phyloP scores from a whole-genome alignment of 2,888 invertebrate genomes.

The Tipula unca region DNA sequence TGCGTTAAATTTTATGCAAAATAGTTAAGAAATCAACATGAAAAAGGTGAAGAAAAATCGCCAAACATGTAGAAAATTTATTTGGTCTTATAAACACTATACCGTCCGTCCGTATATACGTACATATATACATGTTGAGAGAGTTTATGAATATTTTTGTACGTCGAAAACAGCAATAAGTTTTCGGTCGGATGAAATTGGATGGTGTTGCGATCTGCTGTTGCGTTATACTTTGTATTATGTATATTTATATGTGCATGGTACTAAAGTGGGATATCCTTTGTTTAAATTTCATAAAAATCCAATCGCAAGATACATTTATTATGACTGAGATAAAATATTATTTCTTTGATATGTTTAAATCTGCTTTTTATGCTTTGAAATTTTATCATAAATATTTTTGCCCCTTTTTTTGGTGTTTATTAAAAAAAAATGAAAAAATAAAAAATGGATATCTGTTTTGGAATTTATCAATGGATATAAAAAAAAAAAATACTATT shows the following conservation, averaged over 20 bases:
- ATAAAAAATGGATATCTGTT: not conserved
- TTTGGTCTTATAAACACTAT: not conserved
- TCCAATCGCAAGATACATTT: not conserved
- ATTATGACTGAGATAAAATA: constrained; percentile 3
- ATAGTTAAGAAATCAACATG: not conserved
- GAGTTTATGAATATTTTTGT: not conserved
- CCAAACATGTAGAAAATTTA: constrained; percentile 14
- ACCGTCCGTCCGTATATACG: not conserved
- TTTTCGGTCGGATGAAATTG: not conserved
- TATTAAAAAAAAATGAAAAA: not conserved
- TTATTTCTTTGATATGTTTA: not conserved
- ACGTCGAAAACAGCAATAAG: not conserved
- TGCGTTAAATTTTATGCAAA: constrained; percentile 14
- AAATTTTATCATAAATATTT: not conserved
- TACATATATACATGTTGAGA: not conserved
- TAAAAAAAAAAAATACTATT: not conserved
- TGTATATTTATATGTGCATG: not conserved
- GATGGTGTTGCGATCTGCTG: not conserved
- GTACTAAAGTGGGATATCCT: not conserved
- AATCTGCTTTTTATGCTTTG: not conserved
- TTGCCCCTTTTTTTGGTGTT: not conserved
- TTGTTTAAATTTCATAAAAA: constrained; percentile 14
- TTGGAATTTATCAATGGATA: not conserved
- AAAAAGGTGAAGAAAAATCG: not conserved
- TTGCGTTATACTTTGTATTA: not conserved